Evolutionary conservation across 2,797 vertebrate genomes (phyloP).

Genomic region (Clangula hyemalis): DNA sequence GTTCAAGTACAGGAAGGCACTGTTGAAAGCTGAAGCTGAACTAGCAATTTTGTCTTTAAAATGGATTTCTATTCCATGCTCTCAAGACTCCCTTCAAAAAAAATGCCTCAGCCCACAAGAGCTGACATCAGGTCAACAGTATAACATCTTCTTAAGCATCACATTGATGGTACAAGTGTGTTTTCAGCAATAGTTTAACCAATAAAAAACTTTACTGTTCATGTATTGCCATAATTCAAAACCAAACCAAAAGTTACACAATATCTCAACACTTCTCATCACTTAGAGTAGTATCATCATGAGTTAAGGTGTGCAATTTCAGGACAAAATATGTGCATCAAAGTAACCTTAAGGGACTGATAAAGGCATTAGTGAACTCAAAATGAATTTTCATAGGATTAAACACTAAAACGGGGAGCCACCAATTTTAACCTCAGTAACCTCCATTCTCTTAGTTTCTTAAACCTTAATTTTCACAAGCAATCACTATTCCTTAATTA

Average conservation of each 20-base stretch:
- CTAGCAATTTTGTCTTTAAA: constrained; percentile 27
- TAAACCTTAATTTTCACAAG: neutral
- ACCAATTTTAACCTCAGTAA: constrained; percentile 26
- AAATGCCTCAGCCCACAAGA: neutral
- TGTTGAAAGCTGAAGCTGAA: neutral
- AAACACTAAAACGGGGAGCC: neutral
- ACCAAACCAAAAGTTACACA: neutral
- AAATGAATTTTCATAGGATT: neutral
- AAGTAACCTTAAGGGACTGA: neutral
- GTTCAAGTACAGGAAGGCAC: neutral
- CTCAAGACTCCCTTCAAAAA: constrained; percentile 8
- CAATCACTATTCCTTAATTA: constrained; percentile 27
- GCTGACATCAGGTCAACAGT: constrained; percentile 22
- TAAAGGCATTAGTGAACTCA: neutral
- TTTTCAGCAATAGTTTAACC: constrained; percentile 12
- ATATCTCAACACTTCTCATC: neutral
- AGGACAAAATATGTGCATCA: neutral
- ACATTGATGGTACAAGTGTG: neutral
- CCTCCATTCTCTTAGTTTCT: neutral
- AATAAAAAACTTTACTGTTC: neutral
- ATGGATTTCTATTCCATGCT: constrained; percentile 16
- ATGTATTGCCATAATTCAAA: constrained; percentile 12
- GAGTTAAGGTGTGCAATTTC: neutral
- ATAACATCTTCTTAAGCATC: neutral
- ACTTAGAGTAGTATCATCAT: neutral